Percentiles rank a stretch among this genome's conserved stretches.
Conservation (phyloP, 2,888 invertebrate species). For the Acanthosepion pharaonis region DNA sequence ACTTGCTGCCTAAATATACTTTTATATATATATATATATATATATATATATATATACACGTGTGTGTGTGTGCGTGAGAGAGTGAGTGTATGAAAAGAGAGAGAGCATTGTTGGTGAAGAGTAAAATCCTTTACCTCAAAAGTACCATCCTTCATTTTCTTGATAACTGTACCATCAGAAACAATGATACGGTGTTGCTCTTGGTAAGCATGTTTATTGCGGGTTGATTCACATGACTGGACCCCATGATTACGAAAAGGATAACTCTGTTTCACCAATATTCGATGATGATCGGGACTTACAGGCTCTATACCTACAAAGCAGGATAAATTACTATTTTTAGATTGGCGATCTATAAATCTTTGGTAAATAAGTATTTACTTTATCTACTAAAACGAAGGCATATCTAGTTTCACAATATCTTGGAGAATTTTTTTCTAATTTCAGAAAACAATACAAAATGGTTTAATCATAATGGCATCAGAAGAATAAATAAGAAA, state of each 20-base stretch:
- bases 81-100: too few relatives aligned
- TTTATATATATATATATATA: too few relatives aligned
- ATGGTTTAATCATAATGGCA: too few relatives aligned
- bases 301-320: constrained; percentile 63
- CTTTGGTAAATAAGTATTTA: neutral
- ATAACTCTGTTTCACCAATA: constrained; percentile 72
- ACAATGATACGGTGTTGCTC: constrained; percentile 71
- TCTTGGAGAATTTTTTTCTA: neutral
- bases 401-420: neutral
- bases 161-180: constrained; percentile 72
- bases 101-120: too few relatives aligned
- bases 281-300: constrained; percentile 61
- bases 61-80: too few relatives aligned
- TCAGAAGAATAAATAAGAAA: too few relatives aligned
- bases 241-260: constrained; percentile 69
- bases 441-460: neutral
- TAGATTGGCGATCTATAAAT: neutral
- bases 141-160: constrained; percentile 72
- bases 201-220: constrained; percentile 64
- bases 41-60: too few relatives aligned
- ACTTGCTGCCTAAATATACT: too few relatives aligned
- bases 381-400: neutral
- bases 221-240: constrained; percentile 38
- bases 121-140: constrained; percentile 63
- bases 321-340: neutral